Evolutionary conservation across 2,888 invertebrate genomes (phyloP).

Genomic region (Stratiomys singularior): DNA sequence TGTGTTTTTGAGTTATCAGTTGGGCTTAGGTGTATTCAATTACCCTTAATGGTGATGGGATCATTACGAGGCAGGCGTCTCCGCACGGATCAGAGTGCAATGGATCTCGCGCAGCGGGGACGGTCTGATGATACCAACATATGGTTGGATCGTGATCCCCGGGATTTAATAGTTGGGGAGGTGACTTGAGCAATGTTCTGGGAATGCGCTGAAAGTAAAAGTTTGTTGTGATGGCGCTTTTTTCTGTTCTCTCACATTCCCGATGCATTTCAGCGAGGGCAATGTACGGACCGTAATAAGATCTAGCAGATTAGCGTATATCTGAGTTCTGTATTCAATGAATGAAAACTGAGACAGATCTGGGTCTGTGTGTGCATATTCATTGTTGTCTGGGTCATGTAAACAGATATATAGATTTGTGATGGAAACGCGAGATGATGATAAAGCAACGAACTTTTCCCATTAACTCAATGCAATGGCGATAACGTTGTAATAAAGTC

Average conservation of each 20-base stretch:
- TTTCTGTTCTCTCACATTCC: neutral
- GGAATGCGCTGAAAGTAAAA: conserved; percentile 26
- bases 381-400: conserved; percentile 44
- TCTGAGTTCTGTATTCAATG: conserved; percentile 1
- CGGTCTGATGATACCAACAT: neutral
- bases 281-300: conserved; percentile 1
- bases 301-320: neutral
- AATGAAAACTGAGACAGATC: conserved; percentile 38
- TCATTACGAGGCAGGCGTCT: neutral
- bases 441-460: conserved; percentile 19
- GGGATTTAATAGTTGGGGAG: neutral
- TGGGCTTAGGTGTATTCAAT: neutral
- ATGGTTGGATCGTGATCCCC: neutral
- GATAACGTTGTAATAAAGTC: conserved; percentile 22
- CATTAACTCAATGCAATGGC: conserved; percentile 10
- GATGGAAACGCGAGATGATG: neutral
- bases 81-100: neutral
- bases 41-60: neutral
- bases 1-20: neutral
- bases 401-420: conserved; percentile 11
- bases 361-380: conserved; percentile 24
- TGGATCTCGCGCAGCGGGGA: neutral
- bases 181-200: neutral
- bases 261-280: neutral
- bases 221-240: conserved; percentile 7